Conservation (phyloP, 2,888 invertebrate species). For the Athalia cordata region DNA sequence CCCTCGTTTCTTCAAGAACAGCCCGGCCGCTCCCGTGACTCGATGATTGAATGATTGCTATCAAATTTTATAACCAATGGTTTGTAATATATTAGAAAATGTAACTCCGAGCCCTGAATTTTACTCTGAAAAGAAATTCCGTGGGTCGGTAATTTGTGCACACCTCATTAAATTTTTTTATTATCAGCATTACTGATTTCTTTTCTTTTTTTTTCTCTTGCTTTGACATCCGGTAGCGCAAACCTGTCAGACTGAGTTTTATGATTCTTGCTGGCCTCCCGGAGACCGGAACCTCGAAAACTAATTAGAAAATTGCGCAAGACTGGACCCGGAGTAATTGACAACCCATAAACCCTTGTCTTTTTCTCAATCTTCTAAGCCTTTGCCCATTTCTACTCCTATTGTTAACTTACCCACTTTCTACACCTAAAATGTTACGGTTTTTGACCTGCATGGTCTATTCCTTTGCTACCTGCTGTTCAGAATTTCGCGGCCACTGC, state of each 20-base stretch:
- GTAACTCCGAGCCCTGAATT: no score
- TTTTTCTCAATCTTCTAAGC: constrained; percentile 37
- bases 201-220: no score
- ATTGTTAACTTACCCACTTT: constrained; percentile 50
- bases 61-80: neutral
- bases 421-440: constrained; percentile 51
- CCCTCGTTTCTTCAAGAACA: neutral
- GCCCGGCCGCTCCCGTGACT: constrained; percentile 5
- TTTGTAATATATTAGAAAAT: no score
- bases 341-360: constrained; percentile 50
- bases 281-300: constrained; percentile 54
- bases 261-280: constrained; percentile 47
- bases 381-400: constrained; percentile 36
- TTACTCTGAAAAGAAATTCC: no score
- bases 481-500: constrained; percentile 28
- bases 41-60: constrained; percentile 15
- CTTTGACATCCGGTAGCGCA: constrained; percentile 36
- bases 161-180: no score
- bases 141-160: no score
- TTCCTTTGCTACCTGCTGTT: constrained; percentile 52
- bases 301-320: constrained; percentile 60
- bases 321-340: constrained; percentile 38
- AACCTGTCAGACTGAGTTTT: constrained; percentile 27
- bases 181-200: no score
- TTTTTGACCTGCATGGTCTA: constrained; percentile 58